A percentile compares a stretch with the other conserved stretches of the same genome.
Evolutionary conservation across 2,113 vertebrate species (phyloP).

Genomic region (Sorex fumeus): DNA sequence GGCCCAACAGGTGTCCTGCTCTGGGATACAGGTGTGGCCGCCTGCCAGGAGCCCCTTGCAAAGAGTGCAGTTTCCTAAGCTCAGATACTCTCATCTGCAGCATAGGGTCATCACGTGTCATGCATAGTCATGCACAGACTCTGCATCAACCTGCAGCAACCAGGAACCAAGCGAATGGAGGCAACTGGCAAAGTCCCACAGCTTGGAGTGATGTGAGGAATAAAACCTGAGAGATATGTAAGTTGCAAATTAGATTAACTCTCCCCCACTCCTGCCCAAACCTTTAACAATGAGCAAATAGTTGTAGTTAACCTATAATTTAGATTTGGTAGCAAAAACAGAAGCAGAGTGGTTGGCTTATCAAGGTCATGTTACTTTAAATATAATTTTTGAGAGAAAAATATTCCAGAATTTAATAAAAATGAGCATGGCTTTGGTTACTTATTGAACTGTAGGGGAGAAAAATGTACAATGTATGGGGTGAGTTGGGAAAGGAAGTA

Average conservation of each 20-base stretch:
- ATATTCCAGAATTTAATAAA: not conserved
- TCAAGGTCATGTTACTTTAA: constrained; percentile 44
- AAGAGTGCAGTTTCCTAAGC: not conserved
- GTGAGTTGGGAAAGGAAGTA: not conserved
- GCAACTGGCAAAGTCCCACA: not conserved
- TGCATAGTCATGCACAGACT: not conserved
- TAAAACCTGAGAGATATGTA: not conserved
- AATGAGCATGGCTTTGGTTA: not conserved
- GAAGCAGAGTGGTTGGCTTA: not conserved
- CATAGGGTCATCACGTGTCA: not conserved
- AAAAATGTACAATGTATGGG: not conserved
- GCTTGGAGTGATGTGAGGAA: not conserved
- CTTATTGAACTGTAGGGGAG: not conserved
- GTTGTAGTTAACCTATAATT: not conserved
- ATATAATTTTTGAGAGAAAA: constrained; percentile 7
- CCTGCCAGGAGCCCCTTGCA: not conserved
- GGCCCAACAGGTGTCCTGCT: not conserved
- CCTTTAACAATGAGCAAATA: not conserved
- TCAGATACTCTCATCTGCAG: not conserved
- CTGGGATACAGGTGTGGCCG: not conserved
- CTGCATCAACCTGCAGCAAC: not conserved
- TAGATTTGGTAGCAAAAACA: constrained; percentile 43
- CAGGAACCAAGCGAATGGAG: not conserved
- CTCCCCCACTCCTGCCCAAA: not conserved
- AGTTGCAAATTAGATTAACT: not conserved